Evolutionary conservation across 2,113 vertebrate genomes (phyloP), one percentile per base, ranked within the genome.

Genomic region (Clupea harengus): DNA sequence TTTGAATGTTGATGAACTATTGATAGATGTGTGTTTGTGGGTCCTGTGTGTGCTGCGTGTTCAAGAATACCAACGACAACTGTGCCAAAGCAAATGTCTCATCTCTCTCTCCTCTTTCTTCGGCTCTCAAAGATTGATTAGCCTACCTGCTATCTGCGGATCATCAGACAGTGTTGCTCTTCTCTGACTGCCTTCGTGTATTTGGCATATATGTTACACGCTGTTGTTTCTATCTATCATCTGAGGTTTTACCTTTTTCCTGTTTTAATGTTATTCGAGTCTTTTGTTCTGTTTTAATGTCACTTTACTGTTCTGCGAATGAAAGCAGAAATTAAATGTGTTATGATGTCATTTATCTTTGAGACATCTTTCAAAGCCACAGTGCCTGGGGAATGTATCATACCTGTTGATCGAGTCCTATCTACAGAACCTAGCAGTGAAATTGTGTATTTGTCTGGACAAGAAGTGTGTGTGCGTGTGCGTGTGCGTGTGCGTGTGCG

Each of bases 241-340:
- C 64, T 67, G 28, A 75, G 67, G 32, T 75, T 32, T 32, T 15
- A 32, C 10, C 10, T 32, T 32, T 60, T 22, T 60, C 54, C 54
- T 60, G 47, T 49, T 49, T 49, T 11, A 6, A 47, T 47, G 46
- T 49, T 49, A 11, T 11, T 11, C 47, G 1, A 11, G 7, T 49
- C 47, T 49, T 49, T 49, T 44, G 50, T 82, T 47, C 45, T 50
- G 54, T 44, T 83, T 60, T 64, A 17, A 84, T 17, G 45, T 72
- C 9, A 45, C 13, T 32, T 17, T 44, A 78, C 13, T 78, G 72
- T 78, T 32, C 15, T 39, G 10, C 15, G 28, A 44, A 78, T 78
- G 32, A 78, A 39, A 32, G 72, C 72, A 78, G 72, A 15, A 78
- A 78, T 32, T 15, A 78, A 78, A 78, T 78, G 64, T 32, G 64